Evolutionary conservation across 2,113 vertebrate genomes (phyloP).

Genomic region (Propithecus coquereli): DNA sequence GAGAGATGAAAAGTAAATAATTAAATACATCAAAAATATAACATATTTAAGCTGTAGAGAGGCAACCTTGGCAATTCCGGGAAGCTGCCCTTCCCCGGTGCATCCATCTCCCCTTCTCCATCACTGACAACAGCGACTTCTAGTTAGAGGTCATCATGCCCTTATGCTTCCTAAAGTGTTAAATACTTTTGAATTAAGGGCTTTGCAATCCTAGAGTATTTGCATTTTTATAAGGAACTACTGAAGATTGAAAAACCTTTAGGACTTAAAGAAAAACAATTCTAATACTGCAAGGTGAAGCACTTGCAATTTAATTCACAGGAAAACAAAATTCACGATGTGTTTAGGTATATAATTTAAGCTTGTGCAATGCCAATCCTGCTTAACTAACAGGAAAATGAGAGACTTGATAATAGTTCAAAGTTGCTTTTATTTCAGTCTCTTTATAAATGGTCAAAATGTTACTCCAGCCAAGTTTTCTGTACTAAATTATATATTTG

Average conservation of each 20-base stretch:
- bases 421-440: constrained; percentile 15
- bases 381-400: constrained; percentile 4
- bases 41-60: not conserved
- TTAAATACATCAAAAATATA: not conserved
- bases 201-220: constrained; percentile 12
- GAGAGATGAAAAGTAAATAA: not conserved
- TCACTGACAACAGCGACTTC: not conserved
- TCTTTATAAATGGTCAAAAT: constrained; percentile 4
- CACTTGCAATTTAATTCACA: constrained; percentile 55
- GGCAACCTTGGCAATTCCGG: not conserved
- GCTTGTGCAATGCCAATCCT: not conserved
- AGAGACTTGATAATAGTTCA: not conserved
- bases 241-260: constrained; percentile 46
- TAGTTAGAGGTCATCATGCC: not conserved
- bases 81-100: not conserved
- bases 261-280: constrained; percentile 49
- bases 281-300: constrained; percentile 42
- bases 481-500: constrained; percentile 33
- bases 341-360: not conserved
- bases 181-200: not conserved
- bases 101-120: rapidly evolving
- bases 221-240: constrained; percentile 63
- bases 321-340: constrained; percentile 42
- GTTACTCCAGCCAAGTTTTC: not conserved
- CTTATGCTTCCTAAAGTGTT: constrained; percentile 18